phyloP scores from a whole-genome alignment of 2,888 invertebrate species.

The Eurytoma adleriae region DNA sequence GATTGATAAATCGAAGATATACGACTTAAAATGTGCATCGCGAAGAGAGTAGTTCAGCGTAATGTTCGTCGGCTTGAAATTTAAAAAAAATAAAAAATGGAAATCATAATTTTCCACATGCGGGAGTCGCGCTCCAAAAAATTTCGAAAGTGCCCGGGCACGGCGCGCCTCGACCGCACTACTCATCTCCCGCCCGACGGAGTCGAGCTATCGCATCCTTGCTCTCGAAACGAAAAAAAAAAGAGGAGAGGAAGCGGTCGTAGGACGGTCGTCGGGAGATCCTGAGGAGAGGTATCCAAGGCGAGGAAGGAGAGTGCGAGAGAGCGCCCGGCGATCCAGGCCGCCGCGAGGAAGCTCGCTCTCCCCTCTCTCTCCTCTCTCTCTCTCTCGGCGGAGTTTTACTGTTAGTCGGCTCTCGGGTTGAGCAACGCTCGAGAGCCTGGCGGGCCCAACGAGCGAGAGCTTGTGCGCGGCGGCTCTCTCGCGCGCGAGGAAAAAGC shows the following conservation, averaged over 20 bases:
- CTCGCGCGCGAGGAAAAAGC: background rate
- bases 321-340: conserved; percentile 11
- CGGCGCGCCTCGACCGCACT: background rate
- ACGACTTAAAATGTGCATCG: background rate
- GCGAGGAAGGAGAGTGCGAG: too few relatives aligned
- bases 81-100: too few relatives aligned
- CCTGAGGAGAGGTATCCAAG: too few relatives aligned
- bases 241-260: background rate
- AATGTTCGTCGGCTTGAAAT: background rate
- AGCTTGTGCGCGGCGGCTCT: background rate
- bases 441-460: conserved; percentile 2
- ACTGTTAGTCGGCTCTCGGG: conserved; percentile 39
- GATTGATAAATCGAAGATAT: background rate
- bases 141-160: conserved; percentile 23
- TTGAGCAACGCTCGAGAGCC: conserved; percentile 22
- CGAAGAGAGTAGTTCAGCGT: background rate
- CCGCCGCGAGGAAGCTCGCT: background rate
- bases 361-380: conserved; percentile 9
- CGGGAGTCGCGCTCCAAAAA: conserved; percentile 34
- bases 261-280: too few relatives aligned
- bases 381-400: conserved; percentile 21
- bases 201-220: background rate
- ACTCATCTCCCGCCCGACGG: background rate
- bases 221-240: background rate
- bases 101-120: background rate